Percentiles rank a stretch among this genome's conserved stretches.
These are phyloP conservation scores for Cydia strobilella DNA, from an alignment of 1,140 invertebrate species.

Conservation along the genomic window DNA sequence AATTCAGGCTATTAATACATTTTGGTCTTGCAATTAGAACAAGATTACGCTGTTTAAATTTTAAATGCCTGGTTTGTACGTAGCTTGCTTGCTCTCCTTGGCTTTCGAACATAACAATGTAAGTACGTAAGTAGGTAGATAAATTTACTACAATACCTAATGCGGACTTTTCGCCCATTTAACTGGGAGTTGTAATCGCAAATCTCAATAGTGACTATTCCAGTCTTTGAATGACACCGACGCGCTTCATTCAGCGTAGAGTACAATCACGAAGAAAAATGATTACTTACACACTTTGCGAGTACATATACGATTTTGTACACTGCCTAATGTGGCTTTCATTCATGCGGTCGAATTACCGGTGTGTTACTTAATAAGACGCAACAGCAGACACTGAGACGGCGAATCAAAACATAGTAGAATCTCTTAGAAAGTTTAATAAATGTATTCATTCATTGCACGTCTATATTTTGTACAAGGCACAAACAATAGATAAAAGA, in stretches of 20 bases:
- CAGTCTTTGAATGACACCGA: constrained; percentile 23
- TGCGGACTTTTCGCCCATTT: not conserved
- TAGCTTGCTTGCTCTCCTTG: not conserved
- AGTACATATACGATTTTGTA: not conserved
- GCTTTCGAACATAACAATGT: no score
- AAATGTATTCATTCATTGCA: no score
- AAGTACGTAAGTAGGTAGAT: not conserved
- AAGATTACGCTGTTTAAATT: not conserved
- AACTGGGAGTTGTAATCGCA: not conserved
- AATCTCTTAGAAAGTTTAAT: no score
- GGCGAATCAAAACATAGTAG: no score
- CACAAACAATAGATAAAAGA: no score
- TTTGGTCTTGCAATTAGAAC: not conserved
- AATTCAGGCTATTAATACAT: no score
- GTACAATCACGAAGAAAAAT: not conserved
- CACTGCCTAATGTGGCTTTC: not conserved
- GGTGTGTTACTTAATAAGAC: no score
- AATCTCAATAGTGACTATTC: constrained; percentile 7
- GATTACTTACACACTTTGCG: not conserved
- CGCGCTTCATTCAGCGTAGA: constrained; percentile 20
- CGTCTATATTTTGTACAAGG: no score
- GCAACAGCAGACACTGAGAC: no score
- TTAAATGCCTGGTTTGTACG: not conserved
- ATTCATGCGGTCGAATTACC: not conserved
- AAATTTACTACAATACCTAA: not conserved